Percentiles rank a stretch among this genome's conserved stretches.
These are phyloP conservation scores for Zaprionus tsacasi DNA, from an alignment of 1,140 invertebrate genomes.

Conservation along the genomic window DNA sequence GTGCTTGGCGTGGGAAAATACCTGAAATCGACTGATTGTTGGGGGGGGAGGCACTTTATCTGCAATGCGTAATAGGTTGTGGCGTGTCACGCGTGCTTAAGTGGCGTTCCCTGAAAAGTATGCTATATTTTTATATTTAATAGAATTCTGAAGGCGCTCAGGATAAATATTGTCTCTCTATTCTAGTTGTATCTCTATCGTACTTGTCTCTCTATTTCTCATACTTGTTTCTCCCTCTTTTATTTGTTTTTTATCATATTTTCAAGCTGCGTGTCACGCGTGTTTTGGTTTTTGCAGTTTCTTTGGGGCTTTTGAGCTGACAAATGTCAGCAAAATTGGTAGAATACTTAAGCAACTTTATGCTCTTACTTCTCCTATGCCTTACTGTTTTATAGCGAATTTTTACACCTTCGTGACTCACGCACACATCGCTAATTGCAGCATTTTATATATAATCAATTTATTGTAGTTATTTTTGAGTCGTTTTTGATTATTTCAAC, in stretches of 20 bases:
- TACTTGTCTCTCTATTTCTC: too few relatives aligned
- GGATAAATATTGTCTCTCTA: neutral
- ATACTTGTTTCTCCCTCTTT: too few relatives aligned
- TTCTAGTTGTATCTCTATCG: too few relatives aligned
- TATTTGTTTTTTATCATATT: too few relatives aligned
- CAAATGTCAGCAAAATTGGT: neutral
- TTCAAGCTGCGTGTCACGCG: neutral
- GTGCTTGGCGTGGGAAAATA: conserved; percentile 1
- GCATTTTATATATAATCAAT: neutral
- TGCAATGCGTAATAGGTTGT: neutral
- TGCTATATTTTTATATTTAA: neutral
- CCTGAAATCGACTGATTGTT: neutral
- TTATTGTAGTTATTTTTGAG: too few relatives aligned
- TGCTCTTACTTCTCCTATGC: too few relatives aligned
- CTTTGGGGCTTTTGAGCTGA: neutral
- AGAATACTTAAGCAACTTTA: neutral
- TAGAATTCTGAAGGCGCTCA: neutral
- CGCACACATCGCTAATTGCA: neutral
- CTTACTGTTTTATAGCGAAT: neutral
- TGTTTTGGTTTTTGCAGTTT: neutral
- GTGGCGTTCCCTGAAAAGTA: neutral
- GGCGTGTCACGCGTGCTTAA: neutral
- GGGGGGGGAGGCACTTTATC: neutral
- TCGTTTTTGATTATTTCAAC: too few relatives aligned
- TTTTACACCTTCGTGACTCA: neutral